A percentile compares a stretch with the other conserved stretches of the same genome.
Evolutionary conservation across 2,888 invertebrate species (phyloP).

Genomic region (Eutolmus rufibarbis): DNA sequence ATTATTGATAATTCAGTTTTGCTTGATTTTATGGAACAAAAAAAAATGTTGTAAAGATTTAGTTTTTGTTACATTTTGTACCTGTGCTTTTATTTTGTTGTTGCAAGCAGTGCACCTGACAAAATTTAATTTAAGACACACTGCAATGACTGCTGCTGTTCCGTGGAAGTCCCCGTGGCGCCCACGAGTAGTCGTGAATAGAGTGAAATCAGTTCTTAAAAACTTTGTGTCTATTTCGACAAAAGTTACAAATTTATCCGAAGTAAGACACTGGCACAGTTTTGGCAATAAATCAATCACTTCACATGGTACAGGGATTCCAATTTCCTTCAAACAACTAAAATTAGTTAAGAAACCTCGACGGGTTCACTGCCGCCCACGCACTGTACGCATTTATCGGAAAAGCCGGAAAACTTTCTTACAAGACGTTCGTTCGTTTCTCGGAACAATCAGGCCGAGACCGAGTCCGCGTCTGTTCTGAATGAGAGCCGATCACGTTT

Average conservation of each 20-base stretch:
- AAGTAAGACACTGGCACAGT: not conserved
- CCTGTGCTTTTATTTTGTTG: not conserved
- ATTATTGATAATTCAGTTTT: too few relatives aligned
- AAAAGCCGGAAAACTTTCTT: not conserved
- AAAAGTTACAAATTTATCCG: not conserved
- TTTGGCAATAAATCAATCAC: slow-evolving; percentile 21
- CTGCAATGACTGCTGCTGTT: not conserved
- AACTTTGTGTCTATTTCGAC: not conserved
- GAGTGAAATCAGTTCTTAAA: not conserved
- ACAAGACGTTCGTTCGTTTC: not conserved
- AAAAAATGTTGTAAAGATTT: too few relatives aligned
- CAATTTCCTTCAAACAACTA: not conserved
- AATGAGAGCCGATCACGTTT: slow-evolving; percentile 28
- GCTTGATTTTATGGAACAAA: too few relatives aligned
- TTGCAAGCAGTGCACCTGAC: not conserved
- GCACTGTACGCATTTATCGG: not conserved
- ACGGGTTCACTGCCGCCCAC: not conserved
- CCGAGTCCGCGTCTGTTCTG: not conserved
- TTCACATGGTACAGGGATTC: not conserved
- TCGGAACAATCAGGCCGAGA: not conserved
- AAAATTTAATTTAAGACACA: not conserved
- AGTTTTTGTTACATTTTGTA: too few relatives aligned
- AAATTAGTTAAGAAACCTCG: slow-evolving; percentile 14
- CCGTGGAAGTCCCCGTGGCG: not conserved
- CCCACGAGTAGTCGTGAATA: not conserved